Conservation (phyloP, 2,113 vertebrate species). For the Rhombomys opimus region DNA sequence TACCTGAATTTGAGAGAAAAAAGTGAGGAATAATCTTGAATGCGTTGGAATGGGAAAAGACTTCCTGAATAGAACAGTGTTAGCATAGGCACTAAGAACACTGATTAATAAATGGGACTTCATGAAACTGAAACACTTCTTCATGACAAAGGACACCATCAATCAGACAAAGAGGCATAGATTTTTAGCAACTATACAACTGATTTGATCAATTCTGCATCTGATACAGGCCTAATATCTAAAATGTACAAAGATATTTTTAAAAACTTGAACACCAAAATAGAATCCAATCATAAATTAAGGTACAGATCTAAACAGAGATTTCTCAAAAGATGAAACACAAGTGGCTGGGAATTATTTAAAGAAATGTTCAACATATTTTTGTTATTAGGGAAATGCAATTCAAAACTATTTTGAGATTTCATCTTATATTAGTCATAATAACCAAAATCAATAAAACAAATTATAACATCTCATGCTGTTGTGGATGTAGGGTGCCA, state of each 20-base stretch:
- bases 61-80: neutral
- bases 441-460: no score
- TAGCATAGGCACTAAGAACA: neutral
- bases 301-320: neutral
- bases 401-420: neutral
- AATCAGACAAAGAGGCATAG: neutral
- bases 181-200: neutral
- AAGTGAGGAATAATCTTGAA: neutral
- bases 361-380: neutral
- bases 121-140: neutral
- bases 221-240: neutral
- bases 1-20: neutral
- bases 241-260: neutral
- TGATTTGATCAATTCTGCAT: neutral
- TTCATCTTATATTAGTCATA: neutral
- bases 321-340: neutral
- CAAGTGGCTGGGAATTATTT: neutral
- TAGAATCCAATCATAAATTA: neutral
- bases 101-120: neutral
- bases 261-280: neutral
- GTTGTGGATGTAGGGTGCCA: no score
- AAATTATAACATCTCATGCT: no score
- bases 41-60: neutral
- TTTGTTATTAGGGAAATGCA: neutral
- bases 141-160: neutral